Conservation (phyloP, 2,797 vertebrate genomes). For the Sebastes matsubarae region DNA sequence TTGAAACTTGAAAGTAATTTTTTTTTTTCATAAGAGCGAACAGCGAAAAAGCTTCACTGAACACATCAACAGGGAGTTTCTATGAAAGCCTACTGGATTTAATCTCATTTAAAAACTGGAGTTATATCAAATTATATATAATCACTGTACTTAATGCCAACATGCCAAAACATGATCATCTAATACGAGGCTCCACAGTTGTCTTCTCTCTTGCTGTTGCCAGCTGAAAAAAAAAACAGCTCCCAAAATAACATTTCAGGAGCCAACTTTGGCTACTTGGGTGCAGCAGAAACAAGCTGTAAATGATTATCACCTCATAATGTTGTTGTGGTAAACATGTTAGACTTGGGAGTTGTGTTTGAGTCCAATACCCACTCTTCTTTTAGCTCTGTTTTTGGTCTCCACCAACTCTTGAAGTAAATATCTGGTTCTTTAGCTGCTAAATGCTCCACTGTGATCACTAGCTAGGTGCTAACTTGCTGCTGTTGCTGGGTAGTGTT, state of each 20-base stretch:
- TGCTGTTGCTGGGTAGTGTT: neutral
- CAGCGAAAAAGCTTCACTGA: neutral
- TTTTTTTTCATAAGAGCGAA: neutral
- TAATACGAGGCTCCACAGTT: neutral
- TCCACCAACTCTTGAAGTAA: neutral
- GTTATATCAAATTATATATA: neutral
- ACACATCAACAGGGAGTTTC: neutral
- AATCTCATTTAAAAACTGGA: neutral
- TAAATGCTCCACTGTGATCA: neutral
- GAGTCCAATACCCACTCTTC: neutral
- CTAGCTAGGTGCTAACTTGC: neutral
- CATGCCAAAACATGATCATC: slow-evolving; percentile 18
- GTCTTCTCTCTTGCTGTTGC: neutral
- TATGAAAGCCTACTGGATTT: neutral
- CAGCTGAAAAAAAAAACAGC: neutral
- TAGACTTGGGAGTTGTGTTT: neutral
- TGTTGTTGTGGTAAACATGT: neutral
- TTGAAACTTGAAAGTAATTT: neutral
- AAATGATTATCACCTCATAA: neutral
- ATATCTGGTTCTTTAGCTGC: neutral
- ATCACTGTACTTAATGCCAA: neutral
- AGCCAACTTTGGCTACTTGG: neutral
- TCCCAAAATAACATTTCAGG: neutral
- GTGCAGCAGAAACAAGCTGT: neutral
- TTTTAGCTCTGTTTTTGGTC: neutral